Percentiles rank a stretch among this genome's conserved stretches.
Conservation (phyloP, 2,888 invertebrate genomes). For the Sclerodermus sp. region DNA sequence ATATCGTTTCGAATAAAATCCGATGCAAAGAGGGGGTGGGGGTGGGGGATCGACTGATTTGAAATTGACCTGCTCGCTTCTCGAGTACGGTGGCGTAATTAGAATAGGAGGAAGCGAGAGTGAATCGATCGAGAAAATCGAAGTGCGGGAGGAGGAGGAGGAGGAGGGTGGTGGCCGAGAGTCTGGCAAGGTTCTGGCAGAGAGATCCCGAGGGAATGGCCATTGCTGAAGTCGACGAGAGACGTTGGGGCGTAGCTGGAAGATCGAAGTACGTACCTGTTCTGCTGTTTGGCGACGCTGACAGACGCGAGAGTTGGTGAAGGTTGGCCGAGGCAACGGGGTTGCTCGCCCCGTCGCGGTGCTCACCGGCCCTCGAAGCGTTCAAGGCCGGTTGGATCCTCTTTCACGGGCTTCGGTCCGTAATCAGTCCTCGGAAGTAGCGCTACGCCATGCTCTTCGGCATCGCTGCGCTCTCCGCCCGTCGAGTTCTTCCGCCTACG, state of each 20-base stretch:
- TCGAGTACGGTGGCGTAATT: no score
- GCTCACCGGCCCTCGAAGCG: conserved; percentile 53
- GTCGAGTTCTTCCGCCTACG: conserved; percentile 38
- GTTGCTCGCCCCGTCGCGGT: conserved; percentile 53
- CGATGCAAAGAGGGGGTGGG: no score
- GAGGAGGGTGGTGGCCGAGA: no score
- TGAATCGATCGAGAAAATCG: no score
- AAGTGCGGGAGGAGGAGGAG: no score
- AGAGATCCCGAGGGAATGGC: no score
- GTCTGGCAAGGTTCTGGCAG: no score
- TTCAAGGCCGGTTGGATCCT: conserved; percentile 38
- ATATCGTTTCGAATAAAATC: no score
- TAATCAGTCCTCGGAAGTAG: conserved; percentile 16
- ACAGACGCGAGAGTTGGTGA: conserved; percentile 50
- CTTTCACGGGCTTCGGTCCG: conserved; percentile 30
- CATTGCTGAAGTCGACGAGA: no score
- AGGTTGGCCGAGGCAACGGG: conserved; percentile 49
- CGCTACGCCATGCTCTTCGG: conserved; percentile 27
- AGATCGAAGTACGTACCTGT: conserved; percentile 40
- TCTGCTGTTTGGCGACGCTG: conserved; percentile 55
- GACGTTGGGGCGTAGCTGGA: background rate
- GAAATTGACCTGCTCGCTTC: no score
- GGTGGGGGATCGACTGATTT: no score
- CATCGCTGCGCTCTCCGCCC: conserved; percentile 28
- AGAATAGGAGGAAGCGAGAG: no score